Evolutionary conservation across 2,113 vertebrate genomes (phyloP), one percentile per base, ranked within the genome.

Genomic region (Oxygymnocypris stewartii): DNA sequence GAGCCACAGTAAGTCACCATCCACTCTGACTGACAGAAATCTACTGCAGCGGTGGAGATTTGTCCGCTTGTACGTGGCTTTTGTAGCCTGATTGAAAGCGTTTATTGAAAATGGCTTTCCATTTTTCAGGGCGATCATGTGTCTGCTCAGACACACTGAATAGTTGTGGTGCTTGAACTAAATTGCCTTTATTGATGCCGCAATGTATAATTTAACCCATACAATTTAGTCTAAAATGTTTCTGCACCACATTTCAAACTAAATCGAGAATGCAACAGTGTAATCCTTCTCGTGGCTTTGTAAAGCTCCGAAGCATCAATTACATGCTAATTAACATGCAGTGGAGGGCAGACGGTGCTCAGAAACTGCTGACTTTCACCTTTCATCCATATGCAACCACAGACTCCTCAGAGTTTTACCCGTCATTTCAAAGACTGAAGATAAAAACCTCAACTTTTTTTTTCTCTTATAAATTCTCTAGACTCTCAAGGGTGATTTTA

Each of bases 281-380:
- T 74, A 74, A 84, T 84, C 67, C 40, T 59, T 74, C 69, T 42
- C 7, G 14, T 57, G 49, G 82, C 12, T 84, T 84, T 84, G 31
- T n/a, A 37, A 82, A 59, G 23, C 69, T 42, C 47, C 37, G 25
- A 54, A 23, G 65, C 61, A 71, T 83, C 63, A 25, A 59, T 74
- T 84, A 59, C 44, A 42, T 59, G 4, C 69, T 84, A 51, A 71
- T 82, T 82, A 82, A 54, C 81, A 82, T 82, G 80, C 82, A 84
- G 82, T 25, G 69, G 82, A 84, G 69, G 82, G 49, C 69, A 59
- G 69, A 71, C 65, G 18, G 81, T 51, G n/a, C 61, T 82, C 80
- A 28, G 67, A 20, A 84, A 73, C 18, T 84, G 82, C 82, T 84
- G 82, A 84, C 82, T 74, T 69, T 84, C 74, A 84, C 35, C 82